Base-by-base conservation (phyloP, 2,113 vertebrate genomes). In the Cryptotis parvus region DNA sequence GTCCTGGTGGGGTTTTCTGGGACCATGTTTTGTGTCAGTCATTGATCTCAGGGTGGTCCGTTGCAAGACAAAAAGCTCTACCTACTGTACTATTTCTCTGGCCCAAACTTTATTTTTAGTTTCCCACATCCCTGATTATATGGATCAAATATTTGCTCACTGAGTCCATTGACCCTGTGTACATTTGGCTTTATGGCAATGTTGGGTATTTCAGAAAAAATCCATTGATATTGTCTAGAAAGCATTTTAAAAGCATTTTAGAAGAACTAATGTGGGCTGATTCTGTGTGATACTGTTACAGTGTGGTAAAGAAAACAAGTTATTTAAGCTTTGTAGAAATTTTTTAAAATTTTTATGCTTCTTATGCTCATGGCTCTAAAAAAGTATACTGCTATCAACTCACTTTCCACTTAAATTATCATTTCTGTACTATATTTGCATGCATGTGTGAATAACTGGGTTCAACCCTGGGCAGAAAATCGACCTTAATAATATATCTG, bases 381-480 rank as follows among this genome's bases (percentile, higher is more conserved):
- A 18, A n/a, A 0, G 83, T 88, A 84, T 41, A 33, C 41, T 86
- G 63, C 26, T 76, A 92, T 93, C 12, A 84, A 65, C 9, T 91
- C 77, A 41, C 4, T 11, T 86, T 92, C 26, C 26, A 79, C 12
- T 29, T 45, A 24, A 69, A 66, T 43, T 58, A n/a, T 16, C 43
- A 61, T 58, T 55, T 58, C 20, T 58, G 20, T 58, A 58, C 6
- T 22, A 58, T 7, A 58, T 58, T 58, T 58, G 55, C 55, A 22
- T 58, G 55, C 55, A 58, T 58, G 55, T 58, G 55, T 18, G 16
- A 58, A 58, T 58, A 58, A 18, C 55, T 58, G 55, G 55, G 55
- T 24, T 58, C 22, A 58, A 58, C 24, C 20, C 55, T 24, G 18
- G 18, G 8, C n/a, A n/a, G 8, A 22, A 58, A 58, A 58, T 24